Conservation (phyloP, 1,140 invertebrate genomes). For the Magallana angulata region DNA sequence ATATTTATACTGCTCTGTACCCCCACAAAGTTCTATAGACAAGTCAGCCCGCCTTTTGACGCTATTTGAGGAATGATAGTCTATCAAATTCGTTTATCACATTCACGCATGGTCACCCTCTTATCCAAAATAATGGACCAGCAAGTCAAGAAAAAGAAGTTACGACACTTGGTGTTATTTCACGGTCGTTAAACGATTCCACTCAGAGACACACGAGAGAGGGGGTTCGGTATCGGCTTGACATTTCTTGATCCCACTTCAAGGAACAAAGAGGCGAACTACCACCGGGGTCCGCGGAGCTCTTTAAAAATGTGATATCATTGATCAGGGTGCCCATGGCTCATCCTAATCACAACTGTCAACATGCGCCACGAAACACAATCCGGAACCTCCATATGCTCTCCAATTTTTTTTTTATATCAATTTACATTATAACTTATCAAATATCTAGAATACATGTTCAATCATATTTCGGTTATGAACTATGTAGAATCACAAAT, state of each 20-base stretch:
- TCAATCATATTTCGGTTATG: too few relatives aligned
- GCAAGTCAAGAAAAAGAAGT: neutral
- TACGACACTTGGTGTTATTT: slow-evolving; percentile 2
- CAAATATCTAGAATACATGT: too few relatives aligned
- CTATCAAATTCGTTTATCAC: neutral
- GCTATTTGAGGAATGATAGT: too few relatives aligned
- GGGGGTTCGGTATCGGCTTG: slow-evolving; percentile 15
- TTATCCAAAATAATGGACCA: neutral
- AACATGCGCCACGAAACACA: neutral
- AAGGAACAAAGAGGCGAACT: neutral
- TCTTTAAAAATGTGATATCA: slow-evolving; percentile 32
- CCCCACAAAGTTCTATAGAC: too few relatives aligned
- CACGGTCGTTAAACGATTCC: neutral
- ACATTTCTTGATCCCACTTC: slow-evolving; percentile 22
- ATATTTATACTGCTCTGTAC: too few relatives aligned
- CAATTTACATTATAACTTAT: too few relatives aligned
- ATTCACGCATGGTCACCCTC: neutral
- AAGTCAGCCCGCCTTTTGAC: too few relatives aligned
- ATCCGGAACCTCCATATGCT: too few relatives aligned
- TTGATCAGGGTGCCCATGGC: slow-evolving; percentile 25
- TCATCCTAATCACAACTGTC: slow-evolving; percentile 30
- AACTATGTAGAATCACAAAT: too few relatives aligned
- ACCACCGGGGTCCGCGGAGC: neutral
- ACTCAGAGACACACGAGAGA: neutral
- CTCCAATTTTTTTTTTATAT: too few relatives aligned